Base-by-base conservation (phyloP, 2,113 vertebrate genomes). In the Sarotherodon lohbergeri region DNA sequence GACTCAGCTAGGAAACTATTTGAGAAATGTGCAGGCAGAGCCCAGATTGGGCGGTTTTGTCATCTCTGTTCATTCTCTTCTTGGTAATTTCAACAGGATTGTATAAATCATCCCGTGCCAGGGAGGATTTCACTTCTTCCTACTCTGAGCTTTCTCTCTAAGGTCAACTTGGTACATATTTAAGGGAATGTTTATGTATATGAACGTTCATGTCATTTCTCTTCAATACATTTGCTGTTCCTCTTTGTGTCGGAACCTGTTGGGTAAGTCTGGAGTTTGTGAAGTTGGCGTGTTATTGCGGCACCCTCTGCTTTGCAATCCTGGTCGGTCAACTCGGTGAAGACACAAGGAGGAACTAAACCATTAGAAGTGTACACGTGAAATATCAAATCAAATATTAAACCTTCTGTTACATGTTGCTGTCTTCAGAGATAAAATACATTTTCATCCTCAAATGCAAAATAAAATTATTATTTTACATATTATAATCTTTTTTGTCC, bases 1-100 rank as follows among this genome's bases (percentile, higher is more conserved):
- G 89, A 94, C 92, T 93, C 93, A 85, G 88, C 83, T 82, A 59
- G 95, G 94, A 96, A 95, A 96, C 81, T 93, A 96, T 96, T 90
- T 89, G 79, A 93, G 86, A 94, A 94, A 96, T 94, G 93, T 92
- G 68, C 84, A 80, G 81, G 66, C 86, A 63, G 88, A 88, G 89
- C 88, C 92, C 88, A 93, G 90, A 94, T 24, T 22, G 80, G 86
- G 83, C 48, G 88, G 87, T 93, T 94, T 94, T 92, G 88, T 91
- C 90, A 89, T 93, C 86, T 78, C 81, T 93, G 83, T 91, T 88
- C 82, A 87, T 90, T 89, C 78, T 87, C 83, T 54, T 12, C 66
- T 83, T 80, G 46, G 27, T 36, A 43, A 90, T 86, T 84, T 89
- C 81, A 87, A 85, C 82, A 92, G 78, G 68, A 84, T 85, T 71